Evolutionary conservation across 1,140 invertebrate genomes (phyloP).

Genomic region (Eciton burchellii): DNA sequence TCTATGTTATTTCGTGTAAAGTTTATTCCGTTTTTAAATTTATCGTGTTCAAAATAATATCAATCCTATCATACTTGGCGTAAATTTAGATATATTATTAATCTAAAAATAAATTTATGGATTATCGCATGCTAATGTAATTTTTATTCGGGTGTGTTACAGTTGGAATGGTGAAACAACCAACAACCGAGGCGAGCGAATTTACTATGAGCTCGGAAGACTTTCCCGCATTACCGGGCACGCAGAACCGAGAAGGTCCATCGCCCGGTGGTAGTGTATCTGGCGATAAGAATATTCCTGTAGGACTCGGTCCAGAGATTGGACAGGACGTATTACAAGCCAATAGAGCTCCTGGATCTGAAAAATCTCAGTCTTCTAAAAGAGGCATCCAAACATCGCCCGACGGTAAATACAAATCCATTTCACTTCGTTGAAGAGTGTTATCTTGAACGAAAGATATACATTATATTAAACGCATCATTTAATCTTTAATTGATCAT

Average conservation of each 20-base stretch:
- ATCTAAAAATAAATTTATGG: not conserved
- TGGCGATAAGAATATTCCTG: slow-evolving; percentile 87
- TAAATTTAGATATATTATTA: not conserved
- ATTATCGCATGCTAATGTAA: slow-evolving; percentile 15
- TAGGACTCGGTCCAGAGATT: slow-evolving; percentile 85
- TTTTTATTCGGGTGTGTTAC: slow-evolving; percentile 72
- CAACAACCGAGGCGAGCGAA: slow-evolving; percentile 95
- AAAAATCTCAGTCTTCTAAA: slow-evolving; percentile 87
- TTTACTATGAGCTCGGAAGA: slow-evolving; percentile 99
- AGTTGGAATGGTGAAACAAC: slow-evolving; percentile 98
- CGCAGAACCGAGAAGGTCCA: slow-evolving; percentile 86
- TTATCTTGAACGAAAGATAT: not conserved
- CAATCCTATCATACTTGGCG: not conserved
- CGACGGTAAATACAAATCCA: slow-evolving; percentile 89
- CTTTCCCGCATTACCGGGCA: slow-evolving; percentile 97
- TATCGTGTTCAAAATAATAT: not conserved
- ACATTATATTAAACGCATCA: too few relatives aligned
- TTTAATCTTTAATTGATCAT: slow-evolving; percentile 1
- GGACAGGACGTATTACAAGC: slow-evolving; percentile 83
- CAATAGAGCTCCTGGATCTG: slow-evolving; percentile 84
- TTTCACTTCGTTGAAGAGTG: not conserved
- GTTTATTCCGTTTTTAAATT: slow-evolving; percentile 3
- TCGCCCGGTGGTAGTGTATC: slow-evolving; percentile 85
- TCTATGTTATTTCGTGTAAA: not conserved
- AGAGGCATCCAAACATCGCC: slow-evolving; percentile 96